Base-by-base conservation (phyloP, 2,888 invertebrate species). In the Beris morrisii region DNA sequence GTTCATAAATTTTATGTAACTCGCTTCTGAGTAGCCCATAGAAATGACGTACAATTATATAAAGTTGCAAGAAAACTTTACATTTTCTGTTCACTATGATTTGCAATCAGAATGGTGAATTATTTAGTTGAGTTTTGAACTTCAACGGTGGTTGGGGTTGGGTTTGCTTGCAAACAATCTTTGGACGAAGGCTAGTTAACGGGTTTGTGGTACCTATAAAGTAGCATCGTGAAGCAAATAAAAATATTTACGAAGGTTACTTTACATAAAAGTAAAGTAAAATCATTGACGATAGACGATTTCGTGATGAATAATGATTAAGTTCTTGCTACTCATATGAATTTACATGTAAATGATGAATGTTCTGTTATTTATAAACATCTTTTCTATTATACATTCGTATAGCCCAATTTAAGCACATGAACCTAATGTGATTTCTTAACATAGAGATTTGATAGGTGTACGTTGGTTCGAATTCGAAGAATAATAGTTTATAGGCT, bases 1-100 rank as follows among this genome's bases (percentile, higher is more conserved):
- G 70, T 70, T 68, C 70, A 70, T 70, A 70, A 70, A 70, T 70
- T 70, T 70, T 61, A 54, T 45, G 46, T 30, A 64, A 45, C 54
- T 64, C 31, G 13, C 53, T 38, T 9, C 45, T 45, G 54, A 64
- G 44, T 61, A 32, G 61, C 61, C 52, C 52, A 50, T 38, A 6
- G 9, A 52, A 30, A 52, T 11, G 44, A 28, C 13, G 13, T 9
- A 9, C 9, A 7, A 1, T 38, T 38, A 38, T 38, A 9, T 38
- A 38, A 38, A 38, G 9, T 38, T 38, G 9, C 5, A 38, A 5
- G 38, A 38, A 38, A 38, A 38, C 38, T 38, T 38, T 38, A 1
- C 38, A 38, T 38, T 38, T 3, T 38, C 38, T 38, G 38, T 9
- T 38, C 9, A 9, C 7, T 38, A 38, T 38, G 38, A 38, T 38